These are phyloP conservation scores for Gallinago undulata DNA, from an alignment of 2,113 vertebrate species.

Conservation along the genomic window DNA sequence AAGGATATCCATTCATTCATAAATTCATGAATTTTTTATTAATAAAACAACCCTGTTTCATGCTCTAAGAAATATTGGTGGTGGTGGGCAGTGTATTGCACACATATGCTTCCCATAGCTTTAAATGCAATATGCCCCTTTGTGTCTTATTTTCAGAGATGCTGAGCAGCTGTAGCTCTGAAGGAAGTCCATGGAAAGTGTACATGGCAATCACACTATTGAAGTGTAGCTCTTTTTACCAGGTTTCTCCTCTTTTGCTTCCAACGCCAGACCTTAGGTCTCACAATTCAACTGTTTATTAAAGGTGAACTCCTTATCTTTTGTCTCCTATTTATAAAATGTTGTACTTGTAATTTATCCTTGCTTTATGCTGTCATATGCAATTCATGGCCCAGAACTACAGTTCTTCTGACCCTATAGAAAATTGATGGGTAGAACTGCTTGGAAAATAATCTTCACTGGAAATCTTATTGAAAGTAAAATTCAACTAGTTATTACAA, in stretches of 20 bases:
- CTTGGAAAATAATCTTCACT: conserved; percentile 1
- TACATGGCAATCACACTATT: background rate
- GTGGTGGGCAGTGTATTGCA: background rate
- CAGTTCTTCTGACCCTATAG: background rate
- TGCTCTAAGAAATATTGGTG: background rate
- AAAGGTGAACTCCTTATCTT: background rate
- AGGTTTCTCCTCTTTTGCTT: background rate
- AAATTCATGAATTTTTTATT: background rate
- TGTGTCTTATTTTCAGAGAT: background rate
- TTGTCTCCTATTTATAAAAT: background rate
- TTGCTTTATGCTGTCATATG: background rate
- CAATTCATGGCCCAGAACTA: conserved; percentile 6
- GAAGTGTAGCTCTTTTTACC: background rate
- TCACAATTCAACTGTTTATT: background rate
- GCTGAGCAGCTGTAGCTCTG: background rate
- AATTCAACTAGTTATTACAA: conserved; percentile 11
- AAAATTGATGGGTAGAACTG: conserved; percentile 5
- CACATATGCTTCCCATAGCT: background rate
- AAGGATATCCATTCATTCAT: background rate
- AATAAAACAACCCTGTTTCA: background rate
- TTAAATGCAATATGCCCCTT: background rate
- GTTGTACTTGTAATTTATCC: conserved; percentile 1
- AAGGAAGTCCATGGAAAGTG: background rate
- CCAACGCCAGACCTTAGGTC: background rate
- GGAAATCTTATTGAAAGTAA: conserved; percentile 31